Evolutionary conservation across 2,113 vertebrate genomes (phyloP), one percentile per base, ranked within the genome.

Genomic region (Dolichallabes microphthalmus): DNA sequence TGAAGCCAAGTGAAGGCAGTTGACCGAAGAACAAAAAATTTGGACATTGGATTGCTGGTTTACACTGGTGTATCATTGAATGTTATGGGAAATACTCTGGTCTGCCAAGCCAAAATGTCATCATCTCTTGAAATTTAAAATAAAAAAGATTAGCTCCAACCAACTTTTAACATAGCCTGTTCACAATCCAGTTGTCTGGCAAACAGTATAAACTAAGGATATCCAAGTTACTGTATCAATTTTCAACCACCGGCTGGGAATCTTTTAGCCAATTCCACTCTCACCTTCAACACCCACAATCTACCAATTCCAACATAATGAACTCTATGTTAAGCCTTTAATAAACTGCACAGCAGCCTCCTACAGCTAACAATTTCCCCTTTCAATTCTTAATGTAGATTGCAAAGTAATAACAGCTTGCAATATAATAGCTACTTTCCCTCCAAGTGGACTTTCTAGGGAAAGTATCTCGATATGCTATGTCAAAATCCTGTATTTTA

Each of bases 321-420:
- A 78, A 13, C 53, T 35, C n/a, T 58, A 64, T 7, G 4, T 64
- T 25, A 17, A 50, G n/a, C 52, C 39, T 50, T 79, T 60, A 60
- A 60, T 79, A 39, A 79, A 57, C 55, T 60, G 32, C 55, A 11
- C 20, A 58, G 55, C 57, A 35, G 55, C 30, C 19, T 79, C 55
- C 76, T 39, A 79, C 55, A 79, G 35, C 15, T 25, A 32, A n/a
- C 50, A 52, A 75, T 45, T 2, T 17, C 55, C 17, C 19, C 17
- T 79, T 60, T 32, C 25, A 60, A 14, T 17, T 35, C 60, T 20
- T 79, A 79, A 79, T 7, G 76, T 25, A 35, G 17, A 80, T 15
- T 63, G 25, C 60, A 52, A 22, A 11, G 39, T 64, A 64, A 81
- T 64, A 81, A 81, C 60, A 19, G 79, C n/a, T 50, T 81, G 60